phyloP scores from a whole-genome alignment of 1,140 invertebrate species.

The Vanessa tameamea region DNA sequence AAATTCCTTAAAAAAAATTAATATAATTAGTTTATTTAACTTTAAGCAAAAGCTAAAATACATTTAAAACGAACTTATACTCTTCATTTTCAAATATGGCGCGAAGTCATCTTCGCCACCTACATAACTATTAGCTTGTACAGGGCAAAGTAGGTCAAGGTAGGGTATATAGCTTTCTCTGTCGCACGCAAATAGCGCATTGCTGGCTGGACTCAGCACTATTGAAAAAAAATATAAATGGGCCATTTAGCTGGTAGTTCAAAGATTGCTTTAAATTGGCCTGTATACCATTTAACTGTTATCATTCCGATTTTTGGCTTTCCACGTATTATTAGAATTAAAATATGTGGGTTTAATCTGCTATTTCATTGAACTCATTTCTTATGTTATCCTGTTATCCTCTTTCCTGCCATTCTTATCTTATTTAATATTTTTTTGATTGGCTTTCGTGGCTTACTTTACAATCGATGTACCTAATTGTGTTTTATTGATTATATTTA shows the following conservation, averaged over 20 bases:
- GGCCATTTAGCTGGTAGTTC: conserved; percentile 22
- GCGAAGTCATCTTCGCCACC: conserved; percentile 25
- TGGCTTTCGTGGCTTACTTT: too few species aligned
- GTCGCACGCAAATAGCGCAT: conserved; percentile 41
- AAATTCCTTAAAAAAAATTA: too few species aligned
- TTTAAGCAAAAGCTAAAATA: background rate
- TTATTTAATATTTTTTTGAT: conserved; percentile 6
- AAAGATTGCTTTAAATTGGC: conserved; percentile 28
- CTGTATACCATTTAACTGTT: conserved; percentile 19
- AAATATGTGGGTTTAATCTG: conserved; percentile 16
- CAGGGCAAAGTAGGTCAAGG: conserved; percentile 44
- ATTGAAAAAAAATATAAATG: conserved; percentile 37
- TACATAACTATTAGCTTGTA: conserved; percentile 23
- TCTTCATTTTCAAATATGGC: conserved; percentile 21
- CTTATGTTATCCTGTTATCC: background rate
- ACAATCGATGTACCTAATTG: too few species aligned
- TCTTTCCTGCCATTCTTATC: conserved; percentile 5
- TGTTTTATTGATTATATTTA: background rate
- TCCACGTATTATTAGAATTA: conserved; percentile 4
- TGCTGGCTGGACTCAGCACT: conserved; percentile 28
- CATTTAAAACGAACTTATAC: background rate
- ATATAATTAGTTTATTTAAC: too few species aligned
- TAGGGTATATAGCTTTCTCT: conserved; percentile 33
- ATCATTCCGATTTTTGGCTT: conserved; percentile 3
- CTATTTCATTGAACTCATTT: conserved; percentile 4